Evolutionary conservation across 2,797 vertebrate genomes (phyloP), one percentile per base, ranked within the genome.

Genomic region (Anniella stebbinsi): DNA sequence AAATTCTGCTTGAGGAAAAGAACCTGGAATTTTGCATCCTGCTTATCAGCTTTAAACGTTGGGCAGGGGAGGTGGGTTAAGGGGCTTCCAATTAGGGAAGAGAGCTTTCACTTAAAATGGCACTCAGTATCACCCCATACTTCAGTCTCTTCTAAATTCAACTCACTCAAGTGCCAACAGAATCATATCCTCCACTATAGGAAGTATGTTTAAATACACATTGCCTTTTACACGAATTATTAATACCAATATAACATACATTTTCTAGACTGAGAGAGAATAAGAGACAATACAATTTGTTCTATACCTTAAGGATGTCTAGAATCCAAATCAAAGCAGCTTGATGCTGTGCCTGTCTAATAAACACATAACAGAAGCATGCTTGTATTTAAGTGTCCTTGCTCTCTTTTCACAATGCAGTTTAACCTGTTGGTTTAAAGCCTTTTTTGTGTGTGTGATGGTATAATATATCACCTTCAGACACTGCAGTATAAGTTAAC

Each of bases 401-500:
- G 0, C 33, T 80, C 77, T 91, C 66, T 36, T 86, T 86, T 88
- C 77, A 4, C 76, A 84, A 73, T 83, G 90, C 87, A n/a, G 1
- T 45, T 81, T 45, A 92, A 92, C 84, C 89, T 95, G 88, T 70
- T 91, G 82, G 41, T 92, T 41, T 77, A 87, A 77, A n/a, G 18
- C 63, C 21, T 54, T 38, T 78, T 80, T 66, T 41, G n/a, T n/a
- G n/a, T n/a, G n/a, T 92, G 36, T 41, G 69, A 76, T 89, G 83
- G 83, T 41, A 11, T 0, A 0, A 89, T 73, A 11, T 84, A 7
- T 1, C 87, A 78, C 80, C 75, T 95, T 87, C 38, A 77, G 90
- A 80, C 21, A 57, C 54, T 57, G 54, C 75, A 88, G 80, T 11
- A 84, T 0, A 18, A 88, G 1, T 84, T 17, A 86, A 92, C 36